Base-by-base conservation (phyloP, 2,888 invertebrate species). In the Hemistola chrysoprasaria region DNA sequence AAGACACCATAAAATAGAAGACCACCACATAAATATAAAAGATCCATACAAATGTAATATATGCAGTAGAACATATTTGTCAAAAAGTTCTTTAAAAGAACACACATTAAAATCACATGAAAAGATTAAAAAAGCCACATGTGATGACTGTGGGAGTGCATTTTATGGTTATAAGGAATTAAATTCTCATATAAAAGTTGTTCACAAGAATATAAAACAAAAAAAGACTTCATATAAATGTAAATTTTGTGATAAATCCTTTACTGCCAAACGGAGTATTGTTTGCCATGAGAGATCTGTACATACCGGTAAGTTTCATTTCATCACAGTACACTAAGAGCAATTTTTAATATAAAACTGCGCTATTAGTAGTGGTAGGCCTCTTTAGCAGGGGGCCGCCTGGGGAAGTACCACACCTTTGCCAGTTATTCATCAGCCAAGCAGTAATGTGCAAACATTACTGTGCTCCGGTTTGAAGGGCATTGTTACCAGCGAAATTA, bases 281-380 rank as follows among this genome's bases (percentile, higher is more conserved):
- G 8, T 42, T 24, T 6, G 28, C 6, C 42, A 42, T 28, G 42
- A 42, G 21, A 9, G 42, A 10, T 27, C 42, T 11, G 25, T 30
- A 8, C 41, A 41, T 11, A 36, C 41, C 31, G 41, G 36, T 41
- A 23, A 26, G 8, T 22, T 11, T 30, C 21, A 0, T 27, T 9
- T 27, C 11, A 11, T 27, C 2, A 25, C 3, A 28, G 28, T 28
- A 16, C 16, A 4, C 8, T 6, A n/a, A 1, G 6, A 27, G 11
- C 16, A 1, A 28, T 4, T 28, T 9, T 3, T 16, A 16, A 1
- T n/a, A 8, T 28, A 7, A 28, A 16, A 1, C 1, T 2, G n/a
- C n/a, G n/a, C n/a, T n/a, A n/a, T n/a, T n/a, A n/a, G n/a, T n/a
- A n/a, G n/a, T n/a, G n/a, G n/a, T n/a, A n/a, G n/a, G n/a, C n/a